Percentiles rank a stretch among this genome's conserved stretches.
Conservation (phyloP, 1,140 invertebrate species). For the Hyles euphorbiae region DNA sequence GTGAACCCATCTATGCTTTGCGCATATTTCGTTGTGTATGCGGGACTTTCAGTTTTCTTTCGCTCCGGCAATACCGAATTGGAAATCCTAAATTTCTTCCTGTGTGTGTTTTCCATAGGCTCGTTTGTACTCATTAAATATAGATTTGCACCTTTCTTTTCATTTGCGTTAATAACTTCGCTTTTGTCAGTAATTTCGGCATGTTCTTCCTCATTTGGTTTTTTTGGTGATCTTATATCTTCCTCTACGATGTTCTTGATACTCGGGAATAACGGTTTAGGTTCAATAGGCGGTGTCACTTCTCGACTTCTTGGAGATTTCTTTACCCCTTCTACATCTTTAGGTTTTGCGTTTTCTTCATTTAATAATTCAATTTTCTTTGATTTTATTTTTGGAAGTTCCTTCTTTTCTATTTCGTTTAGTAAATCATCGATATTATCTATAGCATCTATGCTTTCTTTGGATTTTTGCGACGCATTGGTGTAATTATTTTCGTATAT, state of each 20-base stretch:
- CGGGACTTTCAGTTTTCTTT: slow-evolving; percentile 41
- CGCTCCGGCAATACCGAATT: slow-evolving; percentile 56
- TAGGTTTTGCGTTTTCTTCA: slow-evolving; percentile 25
- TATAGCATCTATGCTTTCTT: slow-evolving; percentile 26
- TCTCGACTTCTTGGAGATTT: slow-evolving; percentile 38
- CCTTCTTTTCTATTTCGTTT: slow-evolving; percentile 65
- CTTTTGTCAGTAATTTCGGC: slow-evolving; percentile 2
- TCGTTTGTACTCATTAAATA: slow-evolving; percentile 43
- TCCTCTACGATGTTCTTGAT: slow-evolving; percentile 29
- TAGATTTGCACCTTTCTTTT: slow-evolving; percentile 53
- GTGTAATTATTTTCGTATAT: slow-evolving; percentile 45
- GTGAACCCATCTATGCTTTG: slow-evolving; percentile 62
- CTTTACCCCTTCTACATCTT: slow-evolving; percentile 24
- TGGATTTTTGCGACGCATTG: slow-evolving; percentile 28
- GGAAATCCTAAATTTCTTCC: slow-evolving; percentile 58
- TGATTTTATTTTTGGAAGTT: slow-evolving; percentile 52
- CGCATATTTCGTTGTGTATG: slow-evolving; percentile 65
- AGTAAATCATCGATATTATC: slow-evolving; percentile 61
- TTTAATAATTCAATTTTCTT: slow-evolving; percentile 32
- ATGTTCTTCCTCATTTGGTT: slow-evolving; percentile 18
- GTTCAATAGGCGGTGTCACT: slow-evolving; percentile 41
- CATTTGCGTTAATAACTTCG: slow-evolving; percentile 14
- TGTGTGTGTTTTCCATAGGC: slow-evolving; percentile 31
- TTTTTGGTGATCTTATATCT: slow-evolving; percentile 10
- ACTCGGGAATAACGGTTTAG: slow-evolving; percentile 47